Evolutionary conservation across 2,113 vertebrate species (phyloP), one percentile per base, ranked within the genome.

Genomic region (Nematolebias whitei): DNA sequence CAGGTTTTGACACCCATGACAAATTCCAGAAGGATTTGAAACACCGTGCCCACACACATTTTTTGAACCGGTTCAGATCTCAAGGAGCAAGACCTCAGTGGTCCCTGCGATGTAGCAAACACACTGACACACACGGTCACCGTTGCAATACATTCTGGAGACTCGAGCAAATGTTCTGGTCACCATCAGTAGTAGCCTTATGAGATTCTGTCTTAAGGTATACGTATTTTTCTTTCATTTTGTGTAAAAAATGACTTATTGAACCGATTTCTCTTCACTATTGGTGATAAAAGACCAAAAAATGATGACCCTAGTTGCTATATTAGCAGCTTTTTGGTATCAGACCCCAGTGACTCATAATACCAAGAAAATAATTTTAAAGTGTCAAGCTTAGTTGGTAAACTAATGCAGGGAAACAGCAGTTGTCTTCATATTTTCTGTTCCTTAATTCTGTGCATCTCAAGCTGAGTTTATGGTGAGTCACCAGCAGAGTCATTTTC

Each of bases 321-420:
- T 29, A 58, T 89, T 85, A 90, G 82, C 80, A 22, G 82, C 77
- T 87, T 89, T 87, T 12, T 53, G 74, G 68, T 77, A 68, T 83
- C 56, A 74, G 70, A 57, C 66, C 63, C 55, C 51, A 50, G 71
- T n/a, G 74, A 82, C 71, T 83, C 50, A 13, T 18, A 68, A 44
- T 64, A 40, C 68, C 26, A 77, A 78, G 83, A 79, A 72, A 43
- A 65, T 71, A 84, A 82, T 63, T 64, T 72, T 26, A 8, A 65
- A 61, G 58, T 84, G 78, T 85, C 78, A 54, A 43, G 40, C 66
- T 52, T 40, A 70, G 77, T 70, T 79, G 35, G 66, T 77, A 78
- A 87, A 86, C 64, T 72, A 79, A 79, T 58, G 78, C 76, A 74
- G 75, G 80, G 74, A 49, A 52, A 72, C 82, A 58, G 48, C 67